Evolutionary conservation across 1,140 invertebrate genomes (phyloP), one percentile per base, ranked within the genome.

Genomic region (Drosophila arawakana): DNA sequence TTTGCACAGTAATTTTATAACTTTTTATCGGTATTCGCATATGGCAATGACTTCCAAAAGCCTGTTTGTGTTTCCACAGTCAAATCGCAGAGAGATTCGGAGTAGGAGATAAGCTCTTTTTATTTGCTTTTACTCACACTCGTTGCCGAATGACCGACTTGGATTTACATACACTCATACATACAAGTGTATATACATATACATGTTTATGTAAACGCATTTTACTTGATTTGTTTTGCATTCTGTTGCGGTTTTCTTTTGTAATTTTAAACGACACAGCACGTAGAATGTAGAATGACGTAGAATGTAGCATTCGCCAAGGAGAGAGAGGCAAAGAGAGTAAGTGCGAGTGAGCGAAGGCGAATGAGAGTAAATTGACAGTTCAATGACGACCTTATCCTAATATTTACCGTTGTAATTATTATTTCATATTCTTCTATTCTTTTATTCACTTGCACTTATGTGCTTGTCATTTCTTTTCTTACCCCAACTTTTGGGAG

Each of bases 401-500:
- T 8, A 39, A 9, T 39, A 39, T 10, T 9, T 3, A 39, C 37
- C 37, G 37, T 39, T 39, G 8, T 39, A 39, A 39, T 39, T 39
- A 7, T 7, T 37, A 1, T 15, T 15, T 15, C 1, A 15, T 15
- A 15, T 15, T 2, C 35, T 7, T 7, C 6, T 37, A 37, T 9
- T 10, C 7, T 39, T 9, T 54, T n/a, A 11, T 35, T 30, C 47
- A 35, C 7, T 18, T 58, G 18, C 25, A 46, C 41, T 57, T 67
- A 2, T 30, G 9, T 41, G 49, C 7, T 21, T 15, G 34, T 37
- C n/a, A 66, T 44, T 47, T 7, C 43, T 49, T 21, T 25, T 94
- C 94, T 95, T 94, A 97, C 96, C 95, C 96, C 96, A 97, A 93
- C 95, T 95, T 89, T 94, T 94, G 1, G 92, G 93, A 47, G 95